Percentiles rank a stretch among this genome's conserved stretches.
phyloP scores from a whole-genome alignment of 2,113 vertebrate species.

The Phalacrocorax pelagicus region DNA sequence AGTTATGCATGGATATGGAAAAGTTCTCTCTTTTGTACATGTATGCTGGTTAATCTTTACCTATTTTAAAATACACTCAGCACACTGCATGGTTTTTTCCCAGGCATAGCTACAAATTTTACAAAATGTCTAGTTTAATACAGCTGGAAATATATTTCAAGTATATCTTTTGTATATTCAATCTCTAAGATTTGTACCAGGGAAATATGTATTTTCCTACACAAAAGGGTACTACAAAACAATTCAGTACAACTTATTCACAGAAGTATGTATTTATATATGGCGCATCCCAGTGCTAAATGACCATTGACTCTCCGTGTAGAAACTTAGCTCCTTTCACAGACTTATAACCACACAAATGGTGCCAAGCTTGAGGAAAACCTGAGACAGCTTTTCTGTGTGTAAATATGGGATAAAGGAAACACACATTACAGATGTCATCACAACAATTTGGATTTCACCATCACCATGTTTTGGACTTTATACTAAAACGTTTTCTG shows the following conservation, averaged over 20 bases:
- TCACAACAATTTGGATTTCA: neutral
- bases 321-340: neutral
- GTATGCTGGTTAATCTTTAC: neutral
- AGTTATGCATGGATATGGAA: neutral
- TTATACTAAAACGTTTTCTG: neutral
- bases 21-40: neutral
- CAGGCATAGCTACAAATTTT: neutral
- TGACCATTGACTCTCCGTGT: accelerated
- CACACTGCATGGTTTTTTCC: neutral
- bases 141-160: neutral
- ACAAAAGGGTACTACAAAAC: neutral
- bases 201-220: neutral
- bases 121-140: neutral
- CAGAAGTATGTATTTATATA: neutral
- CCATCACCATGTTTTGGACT: neutral
- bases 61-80: neutral
- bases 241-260: neutral
- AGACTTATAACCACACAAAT: neutral
- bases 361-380: neutral
- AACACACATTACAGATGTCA: neutral
- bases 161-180: neutral
- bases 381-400: neutral
- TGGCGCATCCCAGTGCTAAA: neutral
- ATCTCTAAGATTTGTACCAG: neutral
- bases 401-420: neutral